phyloP scores from a whole-genome alignment of 2,797 vertebrate species.

The Pelochelys cantorii region DNA sequence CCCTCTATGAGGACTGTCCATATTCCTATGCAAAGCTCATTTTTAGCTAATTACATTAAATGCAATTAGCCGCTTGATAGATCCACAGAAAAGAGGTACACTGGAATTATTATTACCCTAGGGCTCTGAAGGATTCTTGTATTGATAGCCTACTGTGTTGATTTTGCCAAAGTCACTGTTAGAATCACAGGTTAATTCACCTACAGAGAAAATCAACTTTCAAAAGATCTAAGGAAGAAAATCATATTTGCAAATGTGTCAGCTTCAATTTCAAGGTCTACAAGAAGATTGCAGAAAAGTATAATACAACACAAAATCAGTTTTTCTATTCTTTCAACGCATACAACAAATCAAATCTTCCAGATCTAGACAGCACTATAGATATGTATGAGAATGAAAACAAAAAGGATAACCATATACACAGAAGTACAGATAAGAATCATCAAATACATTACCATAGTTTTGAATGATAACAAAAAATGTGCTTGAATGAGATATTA shows the following conservation, averaged over 20 bases:
- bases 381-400: slow-evolving; percentile 66
- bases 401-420: slow-evolving; percentile 50
- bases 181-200: slow-evolving; percentile 65
- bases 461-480: slow-evolving; percentile 59
- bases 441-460: slow-evolving; percentile 48
- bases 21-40: neutral
- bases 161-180: slow-evolving; percentile 31
- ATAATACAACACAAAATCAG: slow-evolving; percentile 56
- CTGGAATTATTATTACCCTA: slow-evolving; percentile 10
- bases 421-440: slow-evolving; percentile 58
- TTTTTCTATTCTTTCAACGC: slow-evolving; percentile 47
- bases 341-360: slow-evolving; percentile 65
- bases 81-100: neutral
- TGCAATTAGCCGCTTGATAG: slow-evolving; percentile 8
- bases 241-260: slow-evolving; percentile 62
- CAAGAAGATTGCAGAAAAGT: slow-evolving; percentile 53
- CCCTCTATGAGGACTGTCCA: neutral
- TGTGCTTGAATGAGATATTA: slow-evolving; percentile 48
- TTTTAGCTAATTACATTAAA: slow-evolving; percentile 1
- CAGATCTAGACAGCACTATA: slow-evolving; percentile 46
- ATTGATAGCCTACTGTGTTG: slow-evolving; percentile 15
- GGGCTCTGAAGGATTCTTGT: slow-evolving; percentile 33
- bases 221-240: slow-evolving; percentile 63
- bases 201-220: slow-evolving; percentile 62
- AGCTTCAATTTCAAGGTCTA: slow-evolving; percentile 74